Evolutionary conservation across 1,140 invertebrate genomes (phyloP), one percentile per base, ranked within the genome.

Genomic region (Campoletis sonorensis): DNA sequence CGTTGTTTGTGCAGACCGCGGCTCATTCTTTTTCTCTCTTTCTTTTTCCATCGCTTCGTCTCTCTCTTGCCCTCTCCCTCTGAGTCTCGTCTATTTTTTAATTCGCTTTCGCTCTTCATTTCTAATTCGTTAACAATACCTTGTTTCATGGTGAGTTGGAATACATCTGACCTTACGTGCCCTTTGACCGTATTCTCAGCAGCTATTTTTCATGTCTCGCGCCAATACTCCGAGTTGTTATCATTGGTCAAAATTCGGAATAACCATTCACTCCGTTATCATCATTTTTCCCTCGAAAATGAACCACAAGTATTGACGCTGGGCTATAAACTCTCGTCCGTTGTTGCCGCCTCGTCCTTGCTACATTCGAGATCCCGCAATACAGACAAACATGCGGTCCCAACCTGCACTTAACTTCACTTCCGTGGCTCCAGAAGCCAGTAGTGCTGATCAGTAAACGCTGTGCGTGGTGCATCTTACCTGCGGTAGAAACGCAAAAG

Each of bases 211-310:
- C 30, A 33, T 33, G 30, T 4, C 30, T 7, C 7, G 7, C 30
- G 7, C 30, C 40, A 45, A 45, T 45, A 45, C 13, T 45, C 11
- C 13, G 1, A 45, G 1, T 11, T 10, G 40, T 45, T 90, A 90
- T 86, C 86, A 86, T 90, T 91, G 90, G 91, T 91, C 88, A 88
- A 92, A 91, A 91, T 91, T 90, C 89, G 88, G 85, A 90, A 87
- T 86, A 85, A 87, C 85, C 80, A 85, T 86, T 88, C 85, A 23
- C 70, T 86, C 89, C 89, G 90, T 90, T 91, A 88, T 87, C 75
- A 82, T 85, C 87, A 88, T 88, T 91, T 91, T 91, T 89, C 84
- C 85, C 80, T 83, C 86, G 87, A 86, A 81, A 87, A 87, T 87
- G 82, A 85, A 79, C 79, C 77, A 72, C 70, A 8, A 54, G 18